These are phyloP conservation scores for Caenorhabditis plicata DNA, from an alignment of 2,888 invertebrate species.

Conservation along the genomic window DNA sequence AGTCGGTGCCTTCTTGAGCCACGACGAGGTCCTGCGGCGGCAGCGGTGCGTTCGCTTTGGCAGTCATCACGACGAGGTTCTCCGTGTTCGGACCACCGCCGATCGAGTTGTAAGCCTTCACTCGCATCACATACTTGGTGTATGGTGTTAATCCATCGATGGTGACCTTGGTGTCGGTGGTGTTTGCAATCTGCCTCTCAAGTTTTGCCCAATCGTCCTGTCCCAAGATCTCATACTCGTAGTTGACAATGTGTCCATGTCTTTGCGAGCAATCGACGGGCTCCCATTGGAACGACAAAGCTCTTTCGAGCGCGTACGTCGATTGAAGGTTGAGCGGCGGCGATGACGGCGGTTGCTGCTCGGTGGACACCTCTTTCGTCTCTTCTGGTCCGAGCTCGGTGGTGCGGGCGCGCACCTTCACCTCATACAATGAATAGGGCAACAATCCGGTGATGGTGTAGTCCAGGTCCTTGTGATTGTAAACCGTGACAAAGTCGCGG, in stretches of 20 bases:
- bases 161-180: conserved; percentile 57
- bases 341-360: conserved; percentile 63
- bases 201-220: conserved; percentile 66
- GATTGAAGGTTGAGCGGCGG: conserved; percentile 64
- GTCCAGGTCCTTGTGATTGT: conserved; percentile 65
- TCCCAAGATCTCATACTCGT: conserved; percentile 66
- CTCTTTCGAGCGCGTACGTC: conserved; percentile 61
- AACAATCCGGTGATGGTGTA: conserved; percentile 64
- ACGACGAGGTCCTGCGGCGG: conserved; percentile 65
- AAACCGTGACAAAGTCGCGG: conserved; percentile 64
- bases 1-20: conserved; percentile 62
- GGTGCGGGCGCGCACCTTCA: conserved; percentile 60
- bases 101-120: conserved; percentile 64
- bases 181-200: conserved; percentile 65
- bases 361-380: conserved; percentile 61
- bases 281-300: conserved; percentile 54
- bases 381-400: conserved; percentile 65
- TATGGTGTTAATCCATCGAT: conserved; percentile 65
- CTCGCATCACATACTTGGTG: conserved; percentile 65
- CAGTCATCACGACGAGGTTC: conserved; percentile 65
- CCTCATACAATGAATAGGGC: conserved; percentile 65
- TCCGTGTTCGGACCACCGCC: conserved; percentile 66
- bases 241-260: conserved; percentile 64
- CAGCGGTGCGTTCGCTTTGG: conserved; percentile 63
- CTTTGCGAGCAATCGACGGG: conserved; percentile 65